Evolutionary conservation across 2,888 invertebrate species (phyloP).

Genomic region (Luffia ferchaultella): DNA sequence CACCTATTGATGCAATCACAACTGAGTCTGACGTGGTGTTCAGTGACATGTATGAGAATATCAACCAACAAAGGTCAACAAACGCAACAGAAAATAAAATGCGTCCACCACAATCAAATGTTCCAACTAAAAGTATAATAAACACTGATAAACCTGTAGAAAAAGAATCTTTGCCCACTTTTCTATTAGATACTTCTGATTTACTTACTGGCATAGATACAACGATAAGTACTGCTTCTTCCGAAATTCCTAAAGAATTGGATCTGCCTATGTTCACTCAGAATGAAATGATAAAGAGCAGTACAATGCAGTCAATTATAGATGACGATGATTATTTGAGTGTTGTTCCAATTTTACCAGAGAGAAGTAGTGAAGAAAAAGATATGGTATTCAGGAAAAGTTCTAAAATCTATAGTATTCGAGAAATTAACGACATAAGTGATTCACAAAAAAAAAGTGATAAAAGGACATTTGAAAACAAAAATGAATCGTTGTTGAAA

Average conservation of each 20-base stretch:
- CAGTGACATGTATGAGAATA: slow-evolving; percentile 6
- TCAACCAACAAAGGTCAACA: neutral
- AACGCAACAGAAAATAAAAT: neutral
- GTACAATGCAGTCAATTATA: no score
- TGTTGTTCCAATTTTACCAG: slow-evolving; percentile 41
- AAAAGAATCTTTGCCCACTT: slow-evolving; percentile 33
- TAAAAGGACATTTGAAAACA: slow-evolving; percentile 47
- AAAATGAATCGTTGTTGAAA: slow-evolving; percentile 37
- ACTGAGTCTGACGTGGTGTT: slow-evolving; percentile 3
- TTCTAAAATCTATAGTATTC: slow-evolving; percentile 35
- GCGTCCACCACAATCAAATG: no score
- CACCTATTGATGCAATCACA: slow-evolving; percentile 2
- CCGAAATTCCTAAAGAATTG: no score
- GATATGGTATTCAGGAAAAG: slow-evolving; percentile 28
- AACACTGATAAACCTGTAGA: neutral
- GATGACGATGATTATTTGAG: slow-evolving; percentile 34
- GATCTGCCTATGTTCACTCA: no score
- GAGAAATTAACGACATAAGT: slow-evolving; percentile 51
- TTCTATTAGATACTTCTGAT: slow-evolving; percentile 51
- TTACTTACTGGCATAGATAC: slow-evolving; percentile 25
- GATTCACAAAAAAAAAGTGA: slow-evolving; percentile 55
- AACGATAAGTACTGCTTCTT: no score
- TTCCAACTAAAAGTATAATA: no score
- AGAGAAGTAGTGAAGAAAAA: slow-evolving; percentile 25
- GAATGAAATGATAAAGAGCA: no score